Percentiles rank a stretch among this genome's conserved stretches.
phyloP scores from a whole-genome alignment of 2,797 vertebrate species.

The Pseudopleuronectes americanus region DNA sequence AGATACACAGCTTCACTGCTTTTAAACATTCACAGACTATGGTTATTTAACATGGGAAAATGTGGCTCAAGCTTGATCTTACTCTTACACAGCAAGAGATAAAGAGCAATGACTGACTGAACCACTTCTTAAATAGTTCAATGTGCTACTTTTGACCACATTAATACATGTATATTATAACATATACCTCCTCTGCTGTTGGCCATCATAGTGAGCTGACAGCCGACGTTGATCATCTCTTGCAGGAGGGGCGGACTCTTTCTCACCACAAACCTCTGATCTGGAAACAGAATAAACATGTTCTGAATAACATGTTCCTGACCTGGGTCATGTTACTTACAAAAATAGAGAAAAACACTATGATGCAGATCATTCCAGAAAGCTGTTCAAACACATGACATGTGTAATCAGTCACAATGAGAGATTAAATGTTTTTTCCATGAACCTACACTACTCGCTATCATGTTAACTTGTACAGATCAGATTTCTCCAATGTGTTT shows the following conservation, averaged over 20 bases:
- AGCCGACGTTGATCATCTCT: constrained; percentile 99
- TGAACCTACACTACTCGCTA: too few species aligned
- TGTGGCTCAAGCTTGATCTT: neutral
- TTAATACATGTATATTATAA: too few species aligned
- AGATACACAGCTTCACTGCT: neutral
- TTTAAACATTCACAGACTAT: neutral
- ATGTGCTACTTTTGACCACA: too few species aligned
- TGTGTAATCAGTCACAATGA: too few species aligned
- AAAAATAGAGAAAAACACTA: too few species aligned
- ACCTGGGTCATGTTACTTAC: neutral
- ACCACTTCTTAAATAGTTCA: too few species aligned
- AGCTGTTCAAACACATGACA: too few species aligned
- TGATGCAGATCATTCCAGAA: too few species aligned
- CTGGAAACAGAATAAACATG: constrained; percentile 70
- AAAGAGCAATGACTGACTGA: neutral
- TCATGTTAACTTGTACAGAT: too few species aligned
- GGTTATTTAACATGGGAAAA: neutral
- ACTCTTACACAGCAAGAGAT: neutral
- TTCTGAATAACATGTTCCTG: neutral
- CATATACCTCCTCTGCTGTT: constrained; percentile 95
- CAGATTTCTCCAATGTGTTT: too few species aligned
- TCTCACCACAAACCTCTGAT: constrained; percentile 96
- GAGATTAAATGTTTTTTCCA: too few species aligned
- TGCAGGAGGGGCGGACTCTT: constrained; percentile 97
- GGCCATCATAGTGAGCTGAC: constrained; percentile 98